Evolutionary conservation across 2,888 invertebrate genomes (phyloP).

Genomic region (Drosophila suboccidentalis): DNA sequence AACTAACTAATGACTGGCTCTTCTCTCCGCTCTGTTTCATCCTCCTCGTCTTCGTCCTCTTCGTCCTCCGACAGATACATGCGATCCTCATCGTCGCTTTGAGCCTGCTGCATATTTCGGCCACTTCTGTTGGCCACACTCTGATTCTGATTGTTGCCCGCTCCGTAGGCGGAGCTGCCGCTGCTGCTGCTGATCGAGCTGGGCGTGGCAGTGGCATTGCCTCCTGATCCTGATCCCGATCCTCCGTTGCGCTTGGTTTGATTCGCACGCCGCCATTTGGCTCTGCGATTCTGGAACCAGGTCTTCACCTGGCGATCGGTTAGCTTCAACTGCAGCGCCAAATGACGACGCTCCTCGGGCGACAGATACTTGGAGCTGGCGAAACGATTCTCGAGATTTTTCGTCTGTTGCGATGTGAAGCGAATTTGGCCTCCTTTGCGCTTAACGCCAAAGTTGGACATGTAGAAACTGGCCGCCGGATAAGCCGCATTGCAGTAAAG

Average conservation of each 20-base stretch:
- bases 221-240: background rate
- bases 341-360: conserved; percentile 91
- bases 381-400: conserved; percentile 92
- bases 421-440: conserved; percentile 95
- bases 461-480: conserved; percentile 81
- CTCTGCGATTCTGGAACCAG: conserved; percentile 93
- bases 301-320: conserved; percentile 94
- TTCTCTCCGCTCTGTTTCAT: conserved; percentile 36
- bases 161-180: conserved; percentile 19
- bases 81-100: conserved; percentile 73
- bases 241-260: conserved; percentile 67
- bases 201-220: conserved; percentile 26
- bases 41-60: conserved; percentile 50
- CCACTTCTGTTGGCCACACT: conserved; percentile 7
- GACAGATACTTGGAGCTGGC: conserved; percentile 92
- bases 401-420: conserved; percentile 92
- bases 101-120: conserved; percentile 31
- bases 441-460: conserved; percentile 85
- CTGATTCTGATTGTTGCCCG: background rate
- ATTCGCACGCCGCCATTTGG: conserved; percentile 90
- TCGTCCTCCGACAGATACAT: conserved; percentile 71
- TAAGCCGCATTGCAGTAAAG: conserved; percentile 76
- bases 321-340: conserved; percentile 91
- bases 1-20: conserved; percentile 42
- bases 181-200: conserved; percentile 34